Percentiles rank a stretch among this genome's conserved stretches.
phyloP scores from a whole-genome alignment of 2,888 invertebrate species.

The Leptopilina syphax region DNA sequence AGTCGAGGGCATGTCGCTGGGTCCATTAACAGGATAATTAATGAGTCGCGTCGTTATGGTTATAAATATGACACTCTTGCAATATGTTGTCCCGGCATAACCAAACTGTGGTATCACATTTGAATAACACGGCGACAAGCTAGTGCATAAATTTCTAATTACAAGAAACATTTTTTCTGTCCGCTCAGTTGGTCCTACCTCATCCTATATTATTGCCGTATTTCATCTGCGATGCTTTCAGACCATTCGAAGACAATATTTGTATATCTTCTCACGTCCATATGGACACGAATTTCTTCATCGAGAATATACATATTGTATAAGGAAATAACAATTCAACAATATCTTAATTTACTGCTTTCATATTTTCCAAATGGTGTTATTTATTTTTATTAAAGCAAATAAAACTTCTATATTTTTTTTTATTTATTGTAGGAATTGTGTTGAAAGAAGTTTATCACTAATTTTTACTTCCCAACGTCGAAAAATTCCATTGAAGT shows the following conservation, averaged over 20 bases:
- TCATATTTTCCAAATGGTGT: too few relatives aligned
- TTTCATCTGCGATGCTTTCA: not conserved
- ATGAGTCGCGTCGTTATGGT: conserved; percentile 60
- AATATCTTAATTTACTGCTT: too few relatives aligned
- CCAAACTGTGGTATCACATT: conserved; percentile 71
- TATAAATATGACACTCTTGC: conserved; percentile 64
- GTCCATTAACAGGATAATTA: conserved; percentile 69
- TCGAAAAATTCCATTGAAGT: too few relatives aligned
- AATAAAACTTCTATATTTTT: too few relatives aligned
- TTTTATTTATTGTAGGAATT: too few relatives aligned
- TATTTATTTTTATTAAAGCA: too few relatives aligned
- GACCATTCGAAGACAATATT: conserved; percentile 22
- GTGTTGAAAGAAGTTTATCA: too few relatives aligned
- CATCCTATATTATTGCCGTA: conserved; percentile 19
- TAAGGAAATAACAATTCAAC: too few relatives aligned
- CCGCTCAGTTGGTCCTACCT: conserved; percentile 50
- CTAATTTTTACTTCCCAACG: too few relatives aligned
- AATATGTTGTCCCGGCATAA: conserved; percentile 57
- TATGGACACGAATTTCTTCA: not conserved
- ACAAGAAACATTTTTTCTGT: conserved; percentile 68
- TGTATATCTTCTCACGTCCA: not conserved
- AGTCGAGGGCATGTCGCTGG: conserved; percentile 57
- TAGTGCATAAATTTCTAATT: conserved; percentile 76
- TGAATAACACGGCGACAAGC: conserved; percentile 74
- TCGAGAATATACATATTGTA: too few relatives aligned